phyloP scores from a whole-genome alignment of 2,797 vertebrate genomes.

The Rhabdophis nuchalis region DNA sequence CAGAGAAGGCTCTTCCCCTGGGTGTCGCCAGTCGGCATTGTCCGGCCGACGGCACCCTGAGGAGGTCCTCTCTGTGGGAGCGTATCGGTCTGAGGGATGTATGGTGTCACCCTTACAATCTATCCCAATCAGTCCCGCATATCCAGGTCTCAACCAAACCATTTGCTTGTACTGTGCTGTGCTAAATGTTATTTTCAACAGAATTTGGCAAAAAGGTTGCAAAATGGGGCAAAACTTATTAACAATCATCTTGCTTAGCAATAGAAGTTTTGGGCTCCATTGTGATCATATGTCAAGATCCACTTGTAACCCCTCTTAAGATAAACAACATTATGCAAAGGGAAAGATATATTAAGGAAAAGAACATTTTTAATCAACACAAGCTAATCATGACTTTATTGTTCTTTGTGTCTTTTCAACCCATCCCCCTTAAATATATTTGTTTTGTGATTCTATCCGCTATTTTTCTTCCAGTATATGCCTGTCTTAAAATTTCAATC shows the following conservation, averaged over 20 bases:
- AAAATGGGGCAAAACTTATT: neutral
- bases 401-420: neutral
- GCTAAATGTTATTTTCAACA: no score
- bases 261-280: neutral
- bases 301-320: neutral
- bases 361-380: neutral
- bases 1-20: no score
- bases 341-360: neutral
- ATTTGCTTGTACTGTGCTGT: no score
- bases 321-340: neutral
- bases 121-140: no score
- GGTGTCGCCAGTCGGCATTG: no score
- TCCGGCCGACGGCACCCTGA: no score
- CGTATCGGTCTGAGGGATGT: no score
- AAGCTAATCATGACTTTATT: neutral
- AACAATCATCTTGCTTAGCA: neutral
- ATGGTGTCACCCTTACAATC: no score
- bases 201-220: neutral
- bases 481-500: neutral
- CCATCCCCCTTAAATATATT: neutral
- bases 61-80: no score
- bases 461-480: neutral
- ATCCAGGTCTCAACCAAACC: no score
- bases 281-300: neutral
- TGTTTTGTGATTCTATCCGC: neutral